Conservation (phyloP, 1,140 invertebrate species). For the Chymomyza costata region DNA sequence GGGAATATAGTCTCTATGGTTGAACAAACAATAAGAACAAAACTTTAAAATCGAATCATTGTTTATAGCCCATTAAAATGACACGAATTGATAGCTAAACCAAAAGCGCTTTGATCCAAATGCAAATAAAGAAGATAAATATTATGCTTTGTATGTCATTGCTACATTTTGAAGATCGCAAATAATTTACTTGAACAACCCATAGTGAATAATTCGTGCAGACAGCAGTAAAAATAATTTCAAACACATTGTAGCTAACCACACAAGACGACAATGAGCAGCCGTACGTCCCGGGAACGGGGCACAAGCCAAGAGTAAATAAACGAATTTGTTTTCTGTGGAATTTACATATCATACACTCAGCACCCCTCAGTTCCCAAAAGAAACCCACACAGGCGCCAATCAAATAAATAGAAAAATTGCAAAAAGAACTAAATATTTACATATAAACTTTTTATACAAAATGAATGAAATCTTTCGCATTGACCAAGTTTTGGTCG, state of each 20-base stretch:
- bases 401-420: background rate
- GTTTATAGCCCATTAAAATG: conserved; percentile 4
- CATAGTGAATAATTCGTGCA: conserved; percentile 61
- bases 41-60: conserved; percentile 13
- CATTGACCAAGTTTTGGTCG: conserved; percentile 35
- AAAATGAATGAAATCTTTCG: conserved; percentile 26
- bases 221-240: conserved; percentile 61
- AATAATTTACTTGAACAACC: conserved; percentile 62
- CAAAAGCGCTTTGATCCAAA: conserved; percentile 8
- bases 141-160: conserved; percentile 57
- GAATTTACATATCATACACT: conserved; percentile 62
- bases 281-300: conserved; percentile 10
- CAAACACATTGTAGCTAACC: conserved; percentile 25
- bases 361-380: conserved; percentile 17
- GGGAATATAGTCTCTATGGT: conserved; percentile 84
- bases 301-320: conserved; percentile 53
- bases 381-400: conserved; percentile 3
- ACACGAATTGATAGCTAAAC: conserved; percentile 23
- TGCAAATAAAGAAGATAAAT: conserved; percentile 44
- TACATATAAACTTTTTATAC: conserved; percentile 48
- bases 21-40: conserved; percentile 6
- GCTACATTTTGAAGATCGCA: conserved; percentile 38
- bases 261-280: conserved; percentile 37
- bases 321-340: conserved; percentile 46
- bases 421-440: conserved; percentile 42